Percentiles rank a stretch among this genome's conserved stretches.
Conservation (phyloP, 2,797 vertebrate species). For the Xenentodon cancila region DNA sequence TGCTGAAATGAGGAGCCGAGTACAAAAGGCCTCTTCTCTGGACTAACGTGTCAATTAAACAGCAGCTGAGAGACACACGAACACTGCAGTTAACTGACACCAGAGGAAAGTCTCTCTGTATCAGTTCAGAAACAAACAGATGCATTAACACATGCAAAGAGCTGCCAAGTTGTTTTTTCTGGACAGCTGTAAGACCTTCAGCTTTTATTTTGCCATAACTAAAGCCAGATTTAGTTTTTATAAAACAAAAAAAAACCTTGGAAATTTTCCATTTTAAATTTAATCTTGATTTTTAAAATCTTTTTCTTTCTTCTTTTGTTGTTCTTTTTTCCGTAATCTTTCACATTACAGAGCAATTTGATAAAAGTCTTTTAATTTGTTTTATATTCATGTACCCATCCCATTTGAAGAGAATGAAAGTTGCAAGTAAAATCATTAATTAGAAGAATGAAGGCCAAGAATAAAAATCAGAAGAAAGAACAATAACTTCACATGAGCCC, state of each 20-base stretch:
- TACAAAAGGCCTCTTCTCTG: constrained; percentile 44
- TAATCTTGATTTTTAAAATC: not conserved
- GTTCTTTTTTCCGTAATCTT: not conserved
- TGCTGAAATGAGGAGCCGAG: constrained; percentile 48
- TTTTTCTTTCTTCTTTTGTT: not conserved
- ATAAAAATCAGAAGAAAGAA: constrained; percentile 8
- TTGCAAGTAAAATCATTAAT: constrained; percentile 1
- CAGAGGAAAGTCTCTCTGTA: too few relatives aligned
- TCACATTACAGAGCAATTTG: too few relatives aligned
- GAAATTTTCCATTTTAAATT: too few relatives aligned
- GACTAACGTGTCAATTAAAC: constrained; percentile 57
- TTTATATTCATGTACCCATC: not conserved
- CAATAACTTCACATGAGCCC: not conserved
- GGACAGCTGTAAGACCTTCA: too few relatives aligned
- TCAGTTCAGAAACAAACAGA: too few relatives aligned
- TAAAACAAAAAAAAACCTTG: too few relatives aligned
- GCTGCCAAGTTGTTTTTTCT: too few relatives aligned
- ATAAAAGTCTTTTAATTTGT: too few relatives aligned
- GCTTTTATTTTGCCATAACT: too few relatives aligned
- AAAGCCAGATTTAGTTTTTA: too few relatives aligned
- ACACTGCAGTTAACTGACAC: constrained; percentile 10
- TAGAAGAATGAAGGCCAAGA: constrained; percentile 6
- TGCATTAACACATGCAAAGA: too few relatives aligned
- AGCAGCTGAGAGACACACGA: constrained; percentile 36
- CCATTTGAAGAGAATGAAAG: constrained; percentile 3